phyloP scores from a whole-genome alignment of 2,888 invertebrate genomes.

The Stramonita haemastoma region DNA sequence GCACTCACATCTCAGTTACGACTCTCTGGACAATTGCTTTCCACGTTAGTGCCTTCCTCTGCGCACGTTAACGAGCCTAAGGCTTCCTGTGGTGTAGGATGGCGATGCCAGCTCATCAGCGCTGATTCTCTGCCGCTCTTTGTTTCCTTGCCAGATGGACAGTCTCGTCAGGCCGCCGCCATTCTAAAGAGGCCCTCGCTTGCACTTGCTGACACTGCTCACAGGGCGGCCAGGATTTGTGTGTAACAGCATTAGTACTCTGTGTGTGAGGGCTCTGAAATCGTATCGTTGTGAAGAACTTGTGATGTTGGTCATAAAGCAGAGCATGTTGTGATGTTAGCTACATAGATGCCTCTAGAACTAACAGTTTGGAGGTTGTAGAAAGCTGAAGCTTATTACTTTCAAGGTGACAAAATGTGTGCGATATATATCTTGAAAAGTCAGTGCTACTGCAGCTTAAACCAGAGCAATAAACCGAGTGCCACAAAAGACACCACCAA shows the following conservation, averaged over 20 bases:
- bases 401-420: constrained; percentile 2
- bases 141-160: not conserved
- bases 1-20: not conserved
- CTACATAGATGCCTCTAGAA: not conserved
- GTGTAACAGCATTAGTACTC: not conserved
- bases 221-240: not conserved
- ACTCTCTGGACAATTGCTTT: not conserved
- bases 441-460: constrained; percentile 11
- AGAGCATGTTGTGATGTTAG: not conserved
- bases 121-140: not conserved
- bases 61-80: not conserved
- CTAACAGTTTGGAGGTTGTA: not conserved
- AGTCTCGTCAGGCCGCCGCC: not conserved
- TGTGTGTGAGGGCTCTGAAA: not conserved
- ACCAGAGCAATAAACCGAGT: not conserved
- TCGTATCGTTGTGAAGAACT: not conserved
- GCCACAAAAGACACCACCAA: not conserved
- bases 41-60: not conserved
- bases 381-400: not conserved
- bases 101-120: not conserved
- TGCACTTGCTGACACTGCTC: not conserved
- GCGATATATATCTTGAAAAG: constrained; percentile 32
- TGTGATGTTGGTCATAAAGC: not conserved
- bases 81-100: not conserved
- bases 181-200: not conserved